These are phyloP conservation scores for Heliconius hewitsoni DNA, from an alignment of 1,140 invertebrate genomes.

Conservation along the genomic window DNA sequence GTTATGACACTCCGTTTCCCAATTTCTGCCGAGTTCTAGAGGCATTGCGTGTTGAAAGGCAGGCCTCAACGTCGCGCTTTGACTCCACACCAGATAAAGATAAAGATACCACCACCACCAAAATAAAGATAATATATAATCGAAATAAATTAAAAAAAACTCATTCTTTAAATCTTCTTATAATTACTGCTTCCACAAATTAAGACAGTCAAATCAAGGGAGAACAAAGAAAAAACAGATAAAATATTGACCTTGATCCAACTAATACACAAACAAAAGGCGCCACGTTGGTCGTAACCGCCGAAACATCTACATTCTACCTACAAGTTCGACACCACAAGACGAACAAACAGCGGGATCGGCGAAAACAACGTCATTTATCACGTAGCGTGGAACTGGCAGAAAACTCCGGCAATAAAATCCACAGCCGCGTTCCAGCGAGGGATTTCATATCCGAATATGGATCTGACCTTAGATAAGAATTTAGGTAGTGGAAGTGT, in stretches of 20 bases:
- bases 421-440: slow-evolving; percentile 51
- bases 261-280: slow-evolving; percentile 49
- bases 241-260: slow-evolving; percentile 39
- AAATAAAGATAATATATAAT: too few relatives aligned
- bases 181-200: background rate
- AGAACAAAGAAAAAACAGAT: background rate
- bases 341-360: slow-evolving; percentile 64
- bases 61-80: too few relatives aligned
- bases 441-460: slow-evolving; percentile 68
- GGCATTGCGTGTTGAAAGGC: too few relatives aligned
- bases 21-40: too few relatives aligned
- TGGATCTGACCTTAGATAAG: slow-evolving; percentile 34
- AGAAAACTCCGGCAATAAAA: slow-evolving; percentile 68
- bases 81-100: too few relatives aligned
- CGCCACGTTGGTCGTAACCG: slow-evolving; percentile 51
- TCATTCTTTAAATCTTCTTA: background rate
- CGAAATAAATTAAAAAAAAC: too few relatives aligned
- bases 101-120: too few relatives aligned
- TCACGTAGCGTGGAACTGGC: slow-evolving; percentile 67
- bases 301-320: slow-evolving; percentile 45
- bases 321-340: slow-evolving; percentile 46
- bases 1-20: too few relatives aligned
- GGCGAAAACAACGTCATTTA: slow-evolving; percentile 79
- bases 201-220: background rate
- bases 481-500: background rate